Base-by-base conservation (phyloP, 2,888 invertebrate species). In the Hydriomena furcata region DNA sequence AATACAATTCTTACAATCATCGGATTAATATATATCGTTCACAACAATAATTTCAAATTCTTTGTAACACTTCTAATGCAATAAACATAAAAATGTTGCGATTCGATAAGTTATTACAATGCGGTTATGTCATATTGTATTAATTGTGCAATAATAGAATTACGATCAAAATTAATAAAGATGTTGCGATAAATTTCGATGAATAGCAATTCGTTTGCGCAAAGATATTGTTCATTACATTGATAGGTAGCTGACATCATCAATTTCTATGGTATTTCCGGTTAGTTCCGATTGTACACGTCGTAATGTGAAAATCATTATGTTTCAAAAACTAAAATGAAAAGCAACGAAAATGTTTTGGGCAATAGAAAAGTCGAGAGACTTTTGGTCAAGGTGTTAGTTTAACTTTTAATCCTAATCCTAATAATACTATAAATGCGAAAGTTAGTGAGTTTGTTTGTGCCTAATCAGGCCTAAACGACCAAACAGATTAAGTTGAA, bases 101-200 rank as follows among this genome's bases (percentile, higher is more conserved):
- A 55, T 63, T 52, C 17, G 37, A 52, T 60, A 53, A 45, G 54
- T 37, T 43, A 60, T 60, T 58, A 54, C 52, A 43, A 37, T 60
- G 51, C 31, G 49, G 53, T 68, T 69, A 65, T 64, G 63, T 65
- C 58, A 66, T 55, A 50, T 55, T 50, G 45, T 65, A 47, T 41
- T 55, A 57, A 62, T 58, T 55, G 31, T 50, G 59, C 41, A 61
- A 61, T 35, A 41, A 36, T 47, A 31, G 24, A 43, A 47, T 50
- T 50, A 35, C 47, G 47, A 42, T 50, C 32, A 45, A 45, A 48
- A 36, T 23, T 49, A 27, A 45, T 44, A 36, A 42, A 45, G 44
- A 45, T 36, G 28, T 41, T 37, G 49, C 38, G 42, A 52, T 52
- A 47, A 42, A 27, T 45, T 46, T n/a, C 27, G 37, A 37, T 41